These are phyloP conservation scores for Nothoprocta perdicaria DNA, from an alignment of 2,113 vertebrate genomes.

Conservation along the genomic window DNA sequence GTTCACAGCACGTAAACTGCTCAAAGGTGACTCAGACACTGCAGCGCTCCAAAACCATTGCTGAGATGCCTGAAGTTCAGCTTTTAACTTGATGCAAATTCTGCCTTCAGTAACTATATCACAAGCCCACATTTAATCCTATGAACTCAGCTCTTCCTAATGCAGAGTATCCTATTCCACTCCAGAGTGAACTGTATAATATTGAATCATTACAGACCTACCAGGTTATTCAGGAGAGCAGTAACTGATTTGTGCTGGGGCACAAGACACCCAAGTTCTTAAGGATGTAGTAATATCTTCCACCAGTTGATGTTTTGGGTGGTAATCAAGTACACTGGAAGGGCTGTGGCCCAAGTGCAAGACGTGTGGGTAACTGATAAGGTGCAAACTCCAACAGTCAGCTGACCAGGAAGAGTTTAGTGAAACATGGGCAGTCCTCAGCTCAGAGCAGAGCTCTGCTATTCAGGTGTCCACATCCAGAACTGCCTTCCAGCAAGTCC, in stretches of 20 bases:
- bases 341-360: constrained; percentile 37
- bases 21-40: background rate
- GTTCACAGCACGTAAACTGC: constrained; percentile 10
- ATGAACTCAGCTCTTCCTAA: constrained; percentile 23
- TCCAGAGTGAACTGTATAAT: background rate
- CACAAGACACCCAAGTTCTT: background rate
- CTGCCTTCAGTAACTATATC: background rate
- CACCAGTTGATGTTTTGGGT: background rate
- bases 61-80: background rate
- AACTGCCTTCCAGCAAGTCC: background rate
- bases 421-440: background rate
- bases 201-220: background rate
- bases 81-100: background rate
- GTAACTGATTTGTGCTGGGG: background rate
- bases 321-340: background rate
- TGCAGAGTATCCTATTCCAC: background rate
- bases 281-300: background rate
- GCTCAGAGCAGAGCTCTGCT: background rate
- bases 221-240: background rate
- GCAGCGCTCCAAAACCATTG: background rate
- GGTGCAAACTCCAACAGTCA: constrained; percentile 8
- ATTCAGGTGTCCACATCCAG: background rate
- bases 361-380: constrained; percentile 56
- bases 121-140: background rate
- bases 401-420: constrained; percentile 8